Percentiles rank a stretch among this genome's conserved stretches.
Conservation (phyloP, 2,797 vertebrate genomes). For the Danio choprae region DNA sequence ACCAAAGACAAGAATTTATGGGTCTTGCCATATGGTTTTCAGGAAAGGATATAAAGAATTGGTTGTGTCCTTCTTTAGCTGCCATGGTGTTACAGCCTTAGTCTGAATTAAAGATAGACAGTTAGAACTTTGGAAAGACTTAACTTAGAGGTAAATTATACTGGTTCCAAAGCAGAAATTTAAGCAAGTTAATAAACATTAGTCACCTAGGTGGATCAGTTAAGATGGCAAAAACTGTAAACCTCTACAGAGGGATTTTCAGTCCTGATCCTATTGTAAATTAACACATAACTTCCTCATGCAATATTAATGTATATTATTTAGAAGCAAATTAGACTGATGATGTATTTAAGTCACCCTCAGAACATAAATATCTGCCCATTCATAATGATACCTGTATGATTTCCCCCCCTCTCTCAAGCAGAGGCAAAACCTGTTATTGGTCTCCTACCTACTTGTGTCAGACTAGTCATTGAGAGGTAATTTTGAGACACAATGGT, state of each 20-base stretch:
- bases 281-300: not conserved
- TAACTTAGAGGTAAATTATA: not conserved
- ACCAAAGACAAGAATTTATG: slow-evolving; percentile 69
- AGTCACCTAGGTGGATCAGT: slow-evolving; percentile 54
- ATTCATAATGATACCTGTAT: slow-evolving; percentile 7
- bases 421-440: slow-evolving; percentile 26
- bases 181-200: slow-evolving; percentile 41
- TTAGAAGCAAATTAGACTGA: not conserved
- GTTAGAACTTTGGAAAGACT: not conserved
- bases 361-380: slow-evolving; percentile 17
- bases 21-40: slow-evolving; percentile 28
- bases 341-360: not conserved
- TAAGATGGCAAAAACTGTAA: slow-evolving; percentile 57
- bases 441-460: not conserved
- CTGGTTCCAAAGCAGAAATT: not conserved
- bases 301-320: slow-evolving; percentile 20
- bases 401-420: slow-evolving; percentile 1
- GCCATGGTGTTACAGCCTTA: slow-evolving; percentile 8
- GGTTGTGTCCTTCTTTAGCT: not conserved
- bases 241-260: slow-evolving; percentile 7
- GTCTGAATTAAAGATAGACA: not conserved
- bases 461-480: slow-evolving; percentile 58
- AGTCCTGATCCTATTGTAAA: slow-evolving; percentile 10
- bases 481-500: slow-evolving; percentile 69
- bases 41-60: not conserved